A percentile compares a stretch with the other conserved stretches of the same genome.
Conservation (phyloP, 2,888 invertebrate genomes). For the Melipona bicolor region DNA sequence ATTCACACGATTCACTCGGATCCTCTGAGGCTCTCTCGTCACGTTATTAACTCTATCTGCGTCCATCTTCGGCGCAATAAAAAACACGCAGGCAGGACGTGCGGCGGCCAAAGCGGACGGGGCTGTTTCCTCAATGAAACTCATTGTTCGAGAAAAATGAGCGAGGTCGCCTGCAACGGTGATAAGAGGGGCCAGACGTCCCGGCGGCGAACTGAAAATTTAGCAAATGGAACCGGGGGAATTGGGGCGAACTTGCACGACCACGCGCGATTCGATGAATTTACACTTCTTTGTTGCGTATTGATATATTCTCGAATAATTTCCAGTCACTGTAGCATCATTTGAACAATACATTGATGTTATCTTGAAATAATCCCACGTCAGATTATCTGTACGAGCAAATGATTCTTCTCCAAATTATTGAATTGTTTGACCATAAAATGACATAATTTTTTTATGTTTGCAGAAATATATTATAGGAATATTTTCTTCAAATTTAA, state of each 20-base stretch:
- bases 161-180: neutral
- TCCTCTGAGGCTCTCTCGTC: conserved; percentile 9
- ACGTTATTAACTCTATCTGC: conserved; percentile 21
- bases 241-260: neutral
- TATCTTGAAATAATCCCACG: no score
- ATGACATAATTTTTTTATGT: no score
- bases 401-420: no score
- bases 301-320: neutral
- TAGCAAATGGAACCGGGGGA: conserved; percentile 4
- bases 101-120: neutral
- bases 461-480: no score
- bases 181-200: neutral
- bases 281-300: neutral
- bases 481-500: no score
- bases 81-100: neutral
- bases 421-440: no score
- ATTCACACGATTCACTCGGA: conserved; percentile 36
- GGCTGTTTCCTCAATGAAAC: conserved; percentile 32
- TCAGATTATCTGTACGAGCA: no score
- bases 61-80: conserved; percentile 9
- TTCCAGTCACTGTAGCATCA: no score
- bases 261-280: neutral
- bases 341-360: no score
- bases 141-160: conserved; percentile 38
- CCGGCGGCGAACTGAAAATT: conserved; percentile 21